Conservation (phyloP, 2,113 vertebrate genomes). For the Pseudorectes ferrugineus region DNA sequence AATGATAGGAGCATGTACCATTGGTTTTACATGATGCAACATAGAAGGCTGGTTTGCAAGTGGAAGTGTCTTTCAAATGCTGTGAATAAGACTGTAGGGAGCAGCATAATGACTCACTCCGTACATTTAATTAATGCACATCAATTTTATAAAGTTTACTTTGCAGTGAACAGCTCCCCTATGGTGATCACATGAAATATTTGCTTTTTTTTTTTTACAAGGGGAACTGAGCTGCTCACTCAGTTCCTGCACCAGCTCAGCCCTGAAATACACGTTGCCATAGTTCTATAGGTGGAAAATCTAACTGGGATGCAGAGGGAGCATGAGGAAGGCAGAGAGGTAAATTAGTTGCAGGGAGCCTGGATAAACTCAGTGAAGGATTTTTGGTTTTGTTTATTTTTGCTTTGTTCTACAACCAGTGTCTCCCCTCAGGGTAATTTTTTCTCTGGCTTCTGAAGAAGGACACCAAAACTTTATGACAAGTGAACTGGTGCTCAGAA, state of each 20-base stretch:
- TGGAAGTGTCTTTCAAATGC: not conserved
- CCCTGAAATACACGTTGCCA: accelerated
- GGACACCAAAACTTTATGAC: not conserved
- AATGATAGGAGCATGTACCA: not conserved
- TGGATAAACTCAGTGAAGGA: not conserved
- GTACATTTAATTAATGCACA: not conserved
- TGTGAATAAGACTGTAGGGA: not conserved
- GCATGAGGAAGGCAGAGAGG: not conserved
- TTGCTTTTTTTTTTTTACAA: not conserved
- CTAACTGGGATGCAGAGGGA: not conserved
- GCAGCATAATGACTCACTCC: not conserved
- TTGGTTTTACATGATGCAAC: not conserved
- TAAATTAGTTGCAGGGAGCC: not conserved
- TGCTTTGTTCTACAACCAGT: not conserved
- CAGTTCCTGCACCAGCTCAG: not conserved
- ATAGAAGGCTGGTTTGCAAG: not conserved
- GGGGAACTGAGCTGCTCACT: not conserved
- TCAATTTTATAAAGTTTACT: not conserved
- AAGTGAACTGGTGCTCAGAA: not conserved
- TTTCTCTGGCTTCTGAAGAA: not conserved
- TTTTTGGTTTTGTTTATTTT: not conserved
- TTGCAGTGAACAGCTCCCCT: not conserved
- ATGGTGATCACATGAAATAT: not conserved
- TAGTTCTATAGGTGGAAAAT: not conserved
- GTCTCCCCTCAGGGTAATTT: not conserved